Evolutionary conservation across 1,140 invertebrate genomes (phyloP).

Genomic region (Archivesica marissinica): DNA sequence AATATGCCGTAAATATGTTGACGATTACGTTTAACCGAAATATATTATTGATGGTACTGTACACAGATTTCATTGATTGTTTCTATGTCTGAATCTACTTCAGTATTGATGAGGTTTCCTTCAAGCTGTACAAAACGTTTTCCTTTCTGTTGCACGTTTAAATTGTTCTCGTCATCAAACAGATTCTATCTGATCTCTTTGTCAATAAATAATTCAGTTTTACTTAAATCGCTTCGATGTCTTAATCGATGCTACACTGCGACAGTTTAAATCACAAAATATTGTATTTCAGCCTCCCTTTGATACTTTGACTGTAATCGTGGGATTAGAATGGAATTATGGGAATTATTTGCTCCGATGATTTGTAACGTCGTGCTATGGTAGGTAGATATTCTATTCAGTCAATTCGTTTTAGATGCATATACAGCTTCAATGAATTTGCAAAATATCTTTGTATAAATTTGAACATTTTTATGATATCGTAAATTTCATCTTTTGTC

Average conservation of each 20-base stretch:
- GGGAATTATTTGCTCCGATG: slow-evolving; percentile 23
- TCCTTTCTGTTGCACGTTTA: not conserved
- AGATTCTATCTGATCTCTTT: not conserved
- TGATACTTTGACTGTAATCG: slow-evolving; percentile 14
- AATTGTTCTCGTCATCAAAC: not conserved
- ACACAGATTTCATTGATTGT: no score
- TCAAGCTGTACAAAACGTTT: not conserved
- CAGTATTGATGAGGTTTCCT: not conserved
- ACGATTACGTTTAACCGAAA: no score
- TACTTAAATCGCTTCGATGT: not conserved
- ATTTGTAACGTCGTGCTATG: not conserved
- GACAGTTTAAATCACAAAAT: slow-evolving; percentile 23
- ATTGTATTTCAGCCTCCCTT: slow-evolving; percentile 24
- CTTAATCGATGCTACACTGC: not conserved
- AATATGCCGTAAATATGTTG: no score
- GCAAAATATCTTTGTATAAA: slow-evolving; percentile 10
- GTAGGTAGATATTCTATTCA: not conserved
- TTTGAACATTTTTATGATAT: not conserved
- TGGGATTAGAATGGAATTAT: not conserved
- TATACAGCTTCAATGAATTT: not conserved
- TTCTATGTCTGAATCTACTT: no score
- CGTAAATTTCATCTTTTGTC: not conserved
- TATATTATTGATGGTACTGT: no score
- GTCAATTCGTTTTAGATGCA: not conserved
- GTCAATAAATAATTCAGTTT: not conserved